phyloP scores from a whole-genome alignment of 2,888 invertebrate species.

The Phoenoteleia sp. region DNA sequence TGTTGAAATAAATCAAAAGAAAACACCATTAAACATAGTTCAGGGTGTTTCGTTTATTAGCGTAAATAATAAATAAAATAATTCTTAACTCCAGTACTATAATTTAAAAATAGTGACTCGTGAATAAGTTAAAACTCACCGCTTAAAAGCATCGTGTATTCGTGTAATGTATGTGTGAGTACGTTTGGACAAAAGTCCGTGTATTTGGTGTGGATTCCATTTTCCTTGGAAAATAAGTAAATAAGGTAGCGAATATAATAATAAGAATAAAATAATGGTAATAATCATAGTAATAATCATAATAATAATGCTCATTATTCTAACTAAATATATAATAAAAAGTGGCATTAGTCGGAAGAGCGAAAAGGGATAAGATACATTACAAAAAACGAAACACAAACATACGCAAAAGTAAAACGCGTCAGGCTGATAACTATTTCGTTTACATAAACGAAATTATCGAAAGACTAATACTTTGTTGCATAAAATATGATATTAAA shows the following conservation, averaged over 20 bases:
- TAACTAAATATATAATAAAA: slow-evolving; percentile 65
- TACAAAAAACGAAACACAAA: slow-evolving; percentile 66
- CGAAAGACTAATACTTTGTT: slow-evolving; percentile 62
- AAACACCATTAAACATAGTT: slow-evolving; percentile 68
- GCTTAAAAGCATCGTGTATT: slow-evolving; percentile 83
- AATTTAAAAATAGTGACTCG: slow-evolving; percentile 86
- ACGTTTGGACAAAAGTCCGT: slow-evolving; percentile 53
- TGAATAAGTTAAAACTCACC: slow-evolving; percentile 87
- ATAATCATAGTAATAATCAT: slow-evolving; percentile 68
- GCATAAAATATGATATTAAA: slow-evolving; percentile 49
- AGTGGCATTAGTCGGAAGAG: slow-evolving; percentile 65
- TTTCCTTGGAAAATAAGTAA: slow-evolving; percentile 73
- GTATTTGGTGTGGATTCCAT: slow-evolving; percentile 67
- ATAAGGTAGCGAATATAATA: slow-evolving; percentile 54
- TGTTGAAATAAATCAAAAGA: slow-evolving; percentile 67
- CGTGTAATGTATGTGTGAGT: slow-evolving; percentile 69
- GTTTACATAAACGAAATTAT: slow-evolving; percentile 22
- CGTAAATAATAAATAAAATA: slow-evolving; percentile 86
- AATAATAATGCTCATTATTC: slow-evolving; percentile 68
- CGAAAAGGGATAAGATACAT: slow-evolving; percentile 50
- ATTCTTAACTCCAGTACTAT: slow-evolving; percentile 84
- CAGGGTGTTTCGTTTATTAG: slow-evolving; percentile 80
- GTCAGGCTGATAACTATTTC: slow-evolving; percentile 35
- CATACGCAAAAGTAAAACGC: slow-evolving; percentile 55
- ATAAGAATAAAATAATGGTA: slow-evolving; percentile 62